phyloP scores from a whole-genome alignment of 2,113 vertebrate species.

The Notarius lentiginosus region DNA sequence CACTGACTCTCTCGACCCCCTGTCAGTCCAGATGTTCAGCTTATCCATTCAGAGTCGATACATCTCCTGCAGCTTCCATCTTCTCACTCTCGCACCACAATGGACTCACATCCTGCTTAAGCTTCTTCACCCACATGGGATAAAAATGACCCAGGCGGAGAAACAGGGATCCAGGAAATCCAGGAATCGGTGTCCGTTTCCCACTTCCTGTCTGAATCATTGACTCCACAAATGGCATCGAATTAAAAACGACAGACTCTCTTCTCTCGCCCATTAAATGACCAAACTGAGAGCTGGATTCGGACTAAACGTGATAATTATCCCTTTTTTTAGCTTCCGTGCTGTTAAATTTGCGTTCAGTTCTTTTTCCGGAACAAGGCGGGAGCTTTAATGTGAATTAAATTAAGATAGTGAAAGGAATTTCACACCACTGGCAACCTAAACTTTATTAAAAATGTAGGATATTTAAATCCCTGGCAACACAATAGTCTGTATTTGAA shows the following conservation, averaged over 20 bases:
- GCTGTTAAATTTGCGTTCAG: not conserved
- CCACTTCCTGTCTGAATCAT: not conserved
- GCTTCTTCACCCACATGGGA: slow-evolving; percentile 26
- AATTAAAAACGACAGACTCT: not conserved
- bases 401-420: not conserved
- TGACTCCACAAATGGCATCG: not conserved
- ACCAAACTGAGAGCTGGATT: not conserved
- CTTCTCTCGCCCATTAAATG: not conserved
- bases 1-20: slow-evolving; percentile 21
- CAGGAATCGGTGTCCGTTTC: not conserved
- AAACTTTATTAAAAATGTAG: not conserved
- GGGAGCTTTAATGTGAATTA: not conserved
- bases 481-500: not conserved
- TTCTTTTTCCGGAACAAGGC: not conserved
- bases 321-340: not conserved
- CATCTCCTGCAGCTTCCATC: slow-evolving; percentile 69
- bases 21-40: slow-evolving; percentile 72
- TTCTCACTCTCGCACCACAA: slow-evolving; percentile 75
- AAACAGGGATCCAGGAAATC: slow-evolving; percentile 23
- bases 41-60: slow-evolving; percentile 68
- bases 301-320: not conserved
- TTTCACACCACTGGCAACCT: not conserved
- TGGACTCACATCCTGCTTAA: slow-evolving; percentile 65
- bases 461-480: not conserved
- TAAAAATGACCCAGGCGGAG: slow-evolving; percentile 6